These are phyloP conservation scores for Brachionichthys hirsutus DNA, from an alignment of 2,113 vertebrate genomes.

Conservation along the genomic window DNA sequence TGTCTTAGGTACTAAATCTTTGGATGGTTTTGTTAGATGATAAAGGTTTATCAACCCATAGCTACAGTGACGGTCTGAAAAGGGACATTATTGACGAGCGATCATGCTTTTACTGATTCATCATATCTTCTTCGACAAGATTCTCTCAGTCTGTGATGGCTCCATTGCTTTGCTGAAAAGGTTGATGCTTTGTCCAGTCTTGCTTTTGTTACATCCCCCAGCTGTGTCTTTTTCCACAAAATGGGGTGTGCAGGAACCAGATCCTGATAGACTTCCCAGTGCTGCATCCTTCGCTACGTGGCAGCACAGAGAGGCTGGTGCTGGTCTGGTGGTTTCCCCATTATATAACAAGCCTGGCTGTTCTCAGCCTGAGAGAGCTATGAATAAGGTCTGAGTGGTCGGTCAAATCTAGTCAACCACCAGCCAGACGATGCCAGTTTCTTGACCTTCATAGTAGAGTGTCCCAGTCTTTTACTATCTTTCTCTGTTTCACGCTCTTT, in stretches of 20 bases:
- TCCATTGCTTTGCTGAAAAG: no score
- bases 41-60: no score
- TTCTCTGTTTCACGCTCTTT: conserved; percentile 23
- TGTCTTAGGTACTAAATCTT: no score
- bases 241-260: not conserved
- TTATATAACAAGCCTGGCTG: conserved; percentile 50
- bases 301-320: conserved; percentile 44
- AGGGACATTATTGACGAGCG: no score
- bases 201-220: conserved; percentile 4
- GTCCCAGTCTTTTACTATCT: not conserved
- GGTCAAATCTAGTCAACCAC: no score
- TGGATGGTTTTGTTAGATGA: no score
- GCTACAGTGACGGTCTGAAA: no score
- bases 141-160: not conserved
- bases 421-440: not conserved
- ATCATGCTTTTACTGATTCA: no score
- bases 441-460: conserved; percentile 22
- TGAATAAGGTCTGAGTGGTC: conserved; percentile 10
- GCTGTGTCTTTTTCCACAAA: not conserved
- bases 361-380: conserved; percentile 26
- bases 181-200: not conserved
- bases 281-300: conserved; percentile 35
- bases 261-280: conserved; percentile 1
- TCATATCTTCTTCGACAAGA: not conserved
- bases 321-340: conserved; percentile 33